Percentiles rank a stretch among this genome's conserved stretches.
Evolutionary conservation across 2,888 invertebrate genomes (phyloP).

Genomic region (Drosophila trichaetosa): DNA sequence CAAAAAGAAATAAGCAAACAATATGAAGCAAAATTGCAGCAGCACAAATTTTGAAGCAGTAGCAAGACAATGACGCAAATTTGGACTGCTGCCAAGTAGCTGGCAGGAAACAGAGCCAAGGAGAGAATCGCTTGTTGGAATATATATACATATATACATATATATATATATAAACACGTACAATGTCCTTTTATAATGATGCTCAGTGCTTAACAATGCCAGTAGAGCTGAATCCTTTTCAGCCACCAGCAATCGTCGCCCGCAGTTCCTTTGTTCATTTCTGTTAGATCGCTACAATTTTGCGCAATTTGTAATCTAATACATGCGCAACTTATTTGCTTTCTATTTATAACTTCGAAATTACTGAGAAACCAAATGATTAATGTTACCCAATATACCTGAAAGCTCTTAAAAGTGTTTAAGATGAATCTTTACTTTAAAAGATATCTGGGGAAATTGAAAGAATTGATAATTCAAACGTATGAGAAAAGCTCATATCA

Average conservation of each 20-base stretch:
- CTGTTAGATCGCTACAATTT: slow-evolving; percentile 1
- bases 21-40: slow-evolving; percentile 71
- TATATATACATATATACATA: neutral
- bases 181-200: slow-evolving; percentile 42
- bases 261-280: slow-evolving; percentile 11
- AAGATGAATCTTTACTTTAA: neutral
- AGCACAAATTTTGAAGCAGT: slow-evolving; percentile 30
- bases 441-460: fast-evolving
- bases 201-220: slow-evolving; percentile 30
- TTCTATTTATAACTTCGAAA: neutral
- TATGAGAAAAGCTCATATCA: neutral
- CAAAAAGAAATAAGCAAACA: slow-evolving; percentile 70
- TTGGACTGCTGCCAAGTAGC: slow-evolving; percentile 66
- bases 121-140: slow-evolving; percentile 24
- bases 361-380: neutral
- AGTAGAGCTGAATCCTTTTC: slow-evolving; percentile 26
- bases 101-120: slow-evolving; percentile 26
- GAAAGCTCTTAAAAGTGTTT: neutral
- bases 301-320: neutral
- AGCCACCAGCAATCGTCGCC: slow-evolving; percentile 22
- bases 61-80: slow-evolving; percentile 49
- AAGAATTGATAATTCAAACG: neutral
- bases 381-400: neutral
- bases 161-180: neutral
- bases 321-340: neutral